Evolutionary conservation across 2,113 vertebrate species (phyloP).

Genomic region (Xiphophorus couchianus): DNA sequence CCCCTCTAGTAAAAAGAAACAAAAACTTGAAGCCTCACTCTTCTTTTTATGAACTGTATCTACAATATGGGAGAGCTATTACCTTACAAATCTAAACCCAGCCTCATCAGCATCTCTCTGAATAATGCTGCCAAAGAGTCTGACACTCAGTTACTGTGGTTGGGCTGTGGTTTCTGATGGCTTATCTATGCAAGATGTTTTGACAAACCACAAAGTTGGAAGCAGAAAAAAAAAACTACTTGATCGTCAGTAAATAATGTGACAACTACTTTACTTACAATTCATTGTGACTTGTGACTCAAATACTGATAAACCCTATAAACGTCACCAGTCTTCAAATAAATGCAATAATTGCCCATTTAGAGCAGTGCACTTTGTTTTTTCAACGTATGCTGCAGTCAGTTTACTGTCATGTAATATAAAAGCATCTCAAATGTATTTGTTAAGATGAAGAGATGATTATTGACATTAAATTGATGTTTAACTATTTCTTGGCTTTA

Average conservation of each 20-base stretch:
- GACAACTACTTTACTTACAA: slow-evolving; percentile 29
- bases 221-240: slow-evolving; percentile 39
- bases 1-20: neutral
- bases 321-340: neutral
- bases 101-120: slow-evolving; percentile 42
- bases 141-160: slow-evolving; percentile 58
- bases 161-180: slow-evolving; percentile 48
- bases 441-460: neutral
- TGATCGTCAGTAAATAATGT: slow-evolving; percentile 29
- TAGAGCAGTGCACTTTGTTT: neutral
- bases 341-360: neutral
- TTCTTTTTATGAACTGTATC: slow-evolving; percentile 26
- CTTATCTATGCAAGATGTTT: slow-evolving; percentile 58
- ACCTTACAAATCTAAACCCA: slow-evolving; percentile 49
- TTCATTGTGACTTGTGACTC: slow-evolving; percentile 24
- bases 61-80: slow-evolving; percentile 50
- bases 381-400: neutral
- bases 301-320: neutral
- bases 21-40: slow-evolving; percentile 23
- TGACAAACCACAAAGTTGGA: slow-evolving; percentile 42
- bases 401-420: neutral
- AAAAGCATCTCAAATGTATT: neutral
- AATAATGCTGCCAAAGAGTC: slow-evolving; percentile 47
- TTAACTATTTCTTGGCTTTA: neutral
- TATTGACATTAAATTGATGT: neutral